phyloP scores from a whole-genome alignment of 2,888 invertebrate species.

The Tetranychus truncatus region DNA sequence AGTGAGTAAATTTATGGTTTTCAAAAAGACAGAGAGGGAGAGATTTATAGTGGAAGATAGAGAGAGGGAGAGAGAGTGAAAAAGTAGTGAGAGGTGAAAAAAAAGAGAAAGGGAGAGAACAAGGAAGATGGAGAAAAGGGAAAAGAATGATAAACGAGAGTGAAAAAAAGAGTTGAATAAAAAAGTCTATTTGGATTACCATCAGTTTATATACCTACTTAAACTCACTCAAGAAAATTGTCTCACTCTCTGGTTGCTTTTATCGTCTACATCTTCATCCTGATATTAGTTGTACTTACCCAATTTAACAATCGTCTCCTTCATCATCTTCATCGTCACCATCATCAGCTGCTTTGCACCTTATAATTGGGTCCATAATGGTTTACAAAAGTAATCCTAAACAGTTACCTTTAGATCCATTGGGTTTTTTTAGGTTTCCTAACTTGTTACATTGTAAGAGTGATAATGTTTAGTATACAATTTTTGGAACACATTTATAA shows the following conservation, averaged over 20 bases:
- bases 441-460: too few species aligned
- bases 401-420: too few species aligned
- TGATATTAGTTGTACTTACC: too few species aligned
- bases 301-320: too few species aligned
- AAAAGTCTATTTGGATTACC: neutral
- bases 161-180: neutral
- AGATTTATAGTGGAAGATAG: neutral
- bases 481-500: too few species aligned
- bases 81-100: neutral
- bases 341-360: too few species aligned
- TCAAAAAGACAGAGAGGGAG: neutral
- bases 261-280: neutral
- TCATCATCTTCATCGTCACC: too few species aligned
- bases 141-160: neutral
- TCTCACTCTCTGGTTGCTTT: neutral
- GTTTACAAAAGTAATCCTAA: too few species aligned
- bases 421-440: too few species aligned
- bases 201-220: neutral
- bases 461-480: too few species aligned
- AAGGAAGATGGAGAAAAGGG: neutral
- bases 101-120: neutral
- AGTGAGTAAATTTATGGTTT: neutral
- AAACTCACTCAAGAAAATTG: neutral
- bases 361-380: too few species aligned
- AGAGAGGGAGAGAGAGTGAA: constrained; percentile 1